Percentiles rank a stretch among this genome's conserved stretches.
phyloP scores from a whole-genome alignment of 2,113 vertebrate species.

The Catagonus wagneri region DNA sequence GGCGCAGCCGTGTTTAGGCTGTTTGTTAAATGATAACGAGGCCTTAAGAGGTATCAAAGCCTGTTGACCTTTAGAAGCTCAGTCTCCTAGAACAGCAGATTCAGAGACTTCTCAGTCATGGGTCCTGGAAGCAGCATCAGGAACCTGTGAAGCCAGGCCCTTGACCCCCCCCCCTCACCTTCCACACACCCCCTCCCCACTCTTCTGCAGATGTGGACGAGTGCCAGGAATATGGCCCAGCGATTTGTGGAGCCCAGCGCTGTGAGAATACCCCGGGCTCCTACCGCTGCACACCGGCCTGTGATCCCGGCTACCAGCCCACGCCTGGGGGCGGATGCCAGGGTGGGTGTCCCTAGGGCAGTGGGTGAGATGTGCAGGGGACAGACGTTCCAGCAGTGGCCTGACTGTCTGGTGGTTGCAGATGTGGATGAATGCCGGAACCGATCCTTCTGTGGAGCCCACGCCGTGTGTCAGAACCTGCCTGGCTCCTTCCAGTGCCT shows the following conservation, averaged over 20 bases:
- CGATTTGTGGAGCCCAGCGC: constrained; percentile 86
- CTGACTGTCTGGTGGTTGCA: constrained; percentile 76
- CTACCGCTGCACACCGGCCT: constrained; percentile 89
- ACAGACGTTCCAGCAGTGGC: not conserved
- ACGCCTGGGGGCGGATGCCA: constrained; percentile 82
- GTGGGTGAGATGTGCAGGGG: not conserved
- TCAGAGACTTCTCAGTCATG: not conserved
- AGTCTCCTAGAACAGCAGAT: not conserved
- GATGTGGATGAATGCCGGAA: constrained; percentile 92
- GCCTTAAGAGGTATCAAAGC: not conserved
- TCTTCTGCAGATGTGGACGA: constrained; percentile 90
- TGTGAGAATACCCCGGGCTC: constrained; percentile 94
- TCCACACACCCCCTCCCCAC: rapidly evolving
- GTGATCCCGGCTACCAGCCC: constrained; percentile 88
- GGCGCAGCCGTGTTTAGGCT: not conserved
- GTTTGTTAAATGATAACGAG: not conserved
- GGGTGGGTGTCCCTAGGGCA: constrained; percentile 76
- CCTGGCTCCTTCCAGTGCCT: constrained; percentile 91
- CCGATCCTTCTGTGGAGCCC: constrained; percentile 88
- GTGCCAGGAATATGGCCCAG: constrained; percentile 86
- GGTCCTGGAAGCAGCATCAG: not conserved
- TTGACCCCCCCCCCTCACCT: not conserved
- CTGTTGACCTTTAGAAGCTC: not conserved
- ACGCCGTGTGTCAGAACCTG: constrained; percentile 91
- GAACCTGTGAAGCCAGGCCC: not conserved